Evolutionary conservation across 2,888 invertebrate genomes (phyloP), one percentile per base, ranked within the genome.

Genomic region (Noctua janthe): DNA sequence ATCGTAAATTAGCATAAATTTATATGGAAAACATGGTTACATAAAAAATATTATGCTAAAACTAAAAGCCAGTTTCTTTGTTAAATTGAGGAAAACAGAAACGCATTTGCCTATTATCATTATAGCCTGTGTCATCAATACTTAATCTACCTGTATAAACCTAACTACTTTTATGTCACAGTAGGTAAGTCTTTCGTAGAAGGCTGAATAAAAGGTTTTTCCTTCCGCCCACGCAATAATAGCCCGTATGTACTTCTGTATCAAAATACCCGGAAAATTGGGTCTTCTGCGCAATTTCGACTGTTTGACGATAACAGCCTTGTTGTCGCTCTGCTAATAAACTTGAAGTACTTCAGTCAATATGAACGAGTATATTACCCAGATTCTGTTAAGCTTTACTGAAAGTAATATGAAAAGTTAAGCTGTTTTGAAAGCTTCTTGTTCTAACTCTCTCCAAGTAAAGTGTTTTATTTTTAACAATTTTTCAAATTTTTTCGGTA

Each of bases 211-310:
- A 74, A 74, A 80, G 47, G 49, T 23, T 49, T 71, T 54, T 71
- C 49, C 62, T 47, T 66, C 29, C 75, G 15, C 71, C 66, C 56
- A 72, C 49, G 39, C 17, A 49, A 35, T 15, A 54, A 15, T 39
- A 69, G 49, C n/a, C 59, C 54, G 20, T 39, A 23, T 64, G 51
- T 69, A 80, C 47, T 6, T 54, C 20, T 56, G 59, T 69, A 84
- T 56, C 69, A 69, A 75, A 83, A 51, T 69, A 70, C 47, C 75
- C 74, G 85, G 83, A 73, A 85, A 83, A 85, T 83, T 84, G 75
- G 85, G 72, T 72, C 75, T 43, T 75, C 64, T 81, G 69, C 64
- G 75, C 69, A 72, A 75, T 85, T 71, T 64, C 23, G 51, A 51
- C 39, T 51, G 51, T 71, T 71, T 76, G 62, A 64, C 67, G 56